phyloP scores from a whole-genome alignment of 2,888 invertebrate genomes.

The Scrobipalpa atriplicella region DNA sequence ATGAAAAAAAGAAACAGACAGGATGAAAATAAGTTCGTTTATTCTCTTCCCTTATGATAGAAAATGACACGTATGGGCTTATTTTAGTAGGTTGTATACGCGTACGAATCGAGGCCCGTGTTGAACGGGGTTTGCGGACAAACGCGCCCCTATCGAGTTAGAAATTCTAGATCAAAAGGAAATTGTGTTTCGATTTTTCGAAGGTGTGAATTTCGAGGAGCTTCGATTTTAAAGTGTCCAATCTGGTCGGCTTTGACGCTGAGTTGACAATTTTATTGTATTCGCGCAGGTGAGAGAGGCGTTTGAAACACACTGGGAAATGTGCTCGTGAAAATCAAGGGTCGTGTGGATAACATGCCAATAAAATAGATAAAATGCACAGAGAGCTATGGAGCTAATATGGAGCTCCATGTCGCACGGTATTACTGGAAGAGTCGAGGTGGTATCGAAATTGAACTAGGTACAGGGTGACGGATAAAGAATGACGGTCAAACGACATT shows the following conservation, averaged over 20 bases:
- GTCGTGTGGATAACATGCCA: too few species aligned
- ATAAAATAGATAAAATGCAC: too few species aligned
- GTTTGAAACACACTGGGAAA: background rate
- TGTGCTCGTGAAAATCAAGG: background rate
- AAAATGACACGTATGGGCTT: too few species aligned
- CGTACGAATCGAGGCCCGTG: background rate
- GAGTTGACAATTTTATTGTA: background rate
- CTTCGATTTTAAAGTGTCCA: background rate
- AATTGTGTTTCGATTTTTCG: background rate
- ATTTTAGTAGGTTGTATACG: background rate
- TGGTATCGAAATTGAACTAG: too few species aligned
- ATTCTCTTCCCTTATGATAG: too few species aligned
- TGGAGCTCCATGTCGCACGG: too few species aligned
- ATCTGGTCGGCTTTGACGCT: background rate
- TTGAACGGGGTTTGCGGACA: background rate
- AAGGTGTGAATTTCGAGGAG: background rate
- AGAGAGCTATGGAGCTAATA: too few species aligned
- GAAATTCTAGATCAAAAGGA: background rate
- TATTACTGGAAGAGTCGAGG: too few species aligned
- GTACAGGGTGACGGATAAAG: too few species aligned
- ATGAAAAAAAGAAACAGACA: too few species aligned
- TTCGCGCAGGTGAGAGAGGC: background rate
- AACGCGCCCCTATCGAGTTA: background rate
- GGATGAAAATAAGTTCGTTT: too few species aligned
- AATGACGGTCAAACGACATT: too few species aligned